Evolutionary conservation across 2,113 vertebrate species (phyloP).

Genomic region (Brachyhypopomus occidentalis): DNA sequence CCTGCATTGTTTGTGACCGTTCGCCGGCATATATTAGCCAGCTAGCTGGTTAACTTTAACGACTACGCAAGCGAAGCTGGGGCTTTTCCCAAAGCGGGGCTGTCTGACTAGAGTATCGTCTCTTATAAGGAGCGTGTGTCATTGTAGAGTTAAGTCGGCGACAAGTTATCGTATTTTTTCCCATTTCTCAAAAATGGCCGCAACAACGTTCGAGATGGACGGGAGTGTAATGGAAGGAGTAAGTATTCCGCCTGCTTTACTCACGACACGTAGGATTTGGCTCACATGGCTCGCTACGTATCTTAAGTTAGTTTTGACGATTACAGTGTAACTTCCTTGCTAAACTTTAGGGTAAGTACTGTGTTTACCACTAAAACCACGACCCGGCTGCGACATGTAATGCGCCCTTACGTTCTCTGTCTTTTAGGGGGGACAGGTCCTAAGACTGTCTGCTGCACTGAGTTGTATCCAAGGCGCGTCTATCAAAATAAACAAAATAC

Average conservation of each 20-base stretch:
- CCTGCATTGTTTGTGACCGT: conserved; percentile 56
- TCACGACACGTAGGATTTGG: too few species aligned
- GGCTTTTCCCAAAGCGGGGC: neutral
- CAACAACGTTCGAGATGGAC: conserved; percentile 79
- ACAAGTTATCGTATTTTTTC: conserved; percentile 17
- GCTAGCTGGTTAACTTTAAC: conserved; percentile 26
- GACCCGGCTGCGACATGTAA: neutral
- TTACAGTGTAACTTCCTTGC: too few species aligned
- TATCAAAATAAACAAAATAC: conserved; percentile 85
- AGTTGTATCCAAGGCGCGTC: conserved; percentile 85
- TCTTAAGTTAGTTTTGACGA: too few species aligned
- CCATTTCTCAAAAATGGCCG: conserved; percentile 67
- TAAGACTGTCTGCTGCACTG: conserved; percentile 86
- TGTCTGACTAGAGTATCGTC: conserved; percentile 1
- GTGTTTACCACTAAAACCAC: neutral
- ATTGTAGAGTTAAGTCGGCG: neutral
- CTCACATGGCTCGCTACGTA: too few species aligned
- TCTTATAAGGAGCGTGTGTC: neutral
- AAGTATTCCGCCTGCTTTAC: conserved; percentile 61
- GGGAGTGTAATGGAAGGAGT: conserved; percentile 95
- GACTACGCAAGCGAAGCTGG: conserved; percentile 9
- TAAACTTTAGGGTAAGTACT: too few species aligned
- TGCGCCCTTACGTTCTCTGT: neutral
- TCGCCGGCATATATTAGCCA: conserved; percentile 41
- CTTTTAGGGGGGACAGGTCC: conserved; percentile 91